These are phyloP conservation scores for Patella caerulea DNA, from an alignment of 2,888 invertebrate genomes.

Conservation along the genomic window DNA sequence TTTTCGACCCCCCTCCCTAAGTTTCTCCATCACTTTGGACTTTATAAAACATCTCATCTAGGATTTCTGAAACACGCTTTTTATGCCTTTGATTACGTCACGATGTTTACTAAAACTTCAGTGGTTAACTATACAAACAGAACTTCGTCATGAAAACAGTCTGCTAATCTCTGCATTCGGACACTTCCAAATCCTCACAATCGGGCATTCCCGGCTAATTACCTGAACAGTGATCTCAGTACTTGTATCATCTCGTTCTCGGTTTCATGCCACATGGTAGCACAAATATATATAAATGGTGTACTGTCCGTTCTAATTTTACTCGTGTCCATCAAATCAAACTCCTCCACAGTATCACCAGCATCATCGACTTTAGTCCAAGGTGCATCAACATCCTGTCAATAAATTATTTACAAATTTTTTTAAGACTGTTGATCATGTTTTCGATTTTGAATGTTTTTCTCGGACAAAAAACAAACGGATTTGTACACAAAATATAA, in stretches of 20 bases:
- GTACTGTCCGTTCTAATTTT: constrained; percentile 39
- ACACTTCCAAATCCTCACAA: no score
- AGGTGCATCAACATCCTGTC: constrained; percentile 30
- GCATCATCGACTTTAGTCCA: constrained; percentile 44
- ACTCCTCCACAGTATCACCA: constrained; percentile 34
- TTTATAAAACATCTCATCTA: no score
- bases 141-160: no score
- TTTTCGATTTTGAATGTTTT: no score
- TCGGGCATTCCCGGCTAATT: neutral
- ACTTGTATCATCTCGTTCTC: constrained; percentile 69
- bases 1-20: no score
- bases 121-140: no score
- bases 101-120: no score
- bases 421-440: no score
- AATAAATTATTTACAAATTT: neutral
- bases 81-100: no score
- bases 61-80: no score
- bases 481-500: neutral
- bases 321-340: constrained; percentile 42
- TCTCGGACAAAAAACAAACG: neutral
- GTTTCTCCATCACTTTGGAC: no score
- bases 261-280: constrained; percentile 72
- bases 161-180: no score
- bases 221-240: constrained; percentile 68
- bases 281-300: constrained; percentile 68